Percentiles rank a stretch among this genome's conserved stretches.
These are phyloP conservation scores for Chaenodraco wilsoni DNA, from an alignment of 2,797 vertebrate genomes.

Conservation along the genomic window DNA sequence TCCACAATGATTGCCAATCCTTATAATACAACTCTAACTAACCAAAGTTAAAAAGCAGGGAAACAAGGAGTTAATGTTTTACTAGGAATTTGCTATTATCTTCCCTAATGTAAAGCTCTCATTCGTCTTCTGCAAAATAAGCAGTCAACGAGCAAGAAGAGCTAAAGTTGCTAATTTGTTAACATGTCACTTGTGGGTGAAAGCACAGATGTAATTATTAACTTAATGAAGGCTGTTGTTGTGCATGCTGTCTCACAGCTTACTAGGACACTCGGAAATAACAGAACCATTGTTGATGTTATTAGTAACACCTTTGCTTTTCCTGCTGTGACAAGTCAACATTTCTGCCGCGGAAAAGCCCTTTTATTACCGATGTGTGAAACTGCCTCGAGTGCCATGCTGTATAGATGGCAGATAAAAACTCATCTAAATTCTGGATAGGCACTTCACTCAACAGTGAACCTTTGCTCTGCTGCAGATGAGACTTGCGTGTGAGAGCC, in stretches of 20 bases:
- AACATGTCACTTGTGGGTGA: not conserved
- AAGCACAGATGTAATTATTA: not conserved
- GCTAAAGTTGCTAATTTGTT: not conserved
- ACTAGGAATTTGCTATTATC: not conserved
- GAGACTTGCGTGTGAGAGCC: slow-evolving; percentile 28
- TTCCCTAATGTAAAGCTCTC: not conserved
- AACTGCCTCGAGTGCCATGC: slow-evolving; percentile 18
- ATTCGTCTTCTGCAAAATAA: not conserved
- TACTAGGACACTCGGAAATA: not conserved
- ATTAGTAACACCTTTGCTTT: slow-evolving; percentile 24
- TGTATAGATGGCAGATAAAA: slow-evolving; percentile 52
- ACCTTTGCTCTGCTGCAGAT: slow-evolving; percentile 46
- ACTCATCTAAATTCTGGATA: slow-evolving; percentile 51
- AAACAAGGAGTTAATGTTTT: slow-evolving; percentile 1
- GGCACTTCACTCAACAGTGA: slow-evolving; percentile 36
- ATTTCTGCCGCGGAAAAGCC: slow-evolving; percentile 1
- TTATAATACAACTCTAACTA: not conserved
- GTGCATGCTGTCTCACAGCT: not conserved
- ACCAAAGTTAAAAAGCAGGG: not conserved
- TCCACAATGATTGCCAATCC: not conserved
- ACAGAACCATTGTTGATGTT: slow-evolving; percentile 6
- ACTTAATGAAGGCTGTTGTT: not conserved
- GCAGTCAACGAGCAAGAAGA: not conserved
- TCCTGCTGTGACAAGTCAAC: slow-evolving; percentile 11
- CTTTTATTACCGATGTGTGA: slow-evolving; percentile 2